Conservation (phyloP, 2,797 vertebrate species). For the Melanotaenia trifasciata region DNA sequence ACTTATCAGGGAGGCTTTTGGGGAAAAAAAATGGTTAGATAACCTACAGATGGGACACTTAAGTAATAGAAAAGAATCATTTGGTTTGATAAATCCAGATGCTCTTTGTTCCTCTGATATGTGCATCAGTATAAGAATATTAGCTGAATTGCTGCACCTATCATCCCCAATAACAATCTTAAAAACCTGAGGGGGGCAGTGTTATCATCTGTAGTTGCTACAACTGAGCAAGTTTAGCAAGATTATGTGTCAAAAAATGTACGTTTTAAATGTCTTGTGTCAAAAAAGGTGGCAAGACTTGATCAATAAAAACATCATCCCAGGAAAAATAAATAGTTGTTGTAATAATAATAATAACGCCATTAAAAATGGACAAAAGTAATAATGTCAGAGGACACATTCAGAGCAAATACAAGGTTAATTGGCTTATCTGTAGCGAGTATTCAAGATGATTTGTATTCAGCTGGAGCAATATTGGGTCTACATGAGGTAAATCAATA, state of each 20-base stretch:
- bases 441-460: not conserved
- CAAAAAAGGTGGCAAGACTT: no score
- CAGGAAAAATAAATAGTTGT: not conserved
- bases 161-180: not conserved
- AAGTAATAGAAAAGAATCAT: not conserved
- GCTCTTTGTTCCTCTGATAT: not conserved
- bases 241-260: no score
- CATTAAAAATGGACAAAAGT: constrained; percentile 31
- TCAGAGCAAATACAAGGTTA: not conserved
- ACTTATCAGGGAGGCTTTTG: not conserved
- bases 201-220: not conserved
- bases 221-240: not conserved
- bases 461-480: not conserved
- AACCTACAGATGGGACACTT: not conserved
- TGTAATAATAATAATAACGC: not conserved
- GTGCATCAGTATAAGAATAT: not conserved
- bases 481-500: constrained; percentile 9
- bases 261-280: no score
- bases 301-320: no score
- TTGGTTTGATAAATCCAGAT: not conserved
- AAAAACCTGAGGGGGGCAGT: not conserved
- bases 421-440: not conserved
- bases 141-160: not conserved
- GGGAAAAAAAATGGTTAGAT: not conserved
- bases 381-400: not conserved